Evolutionary conservation across 1,140 invertebrate species (phyloP).

Genomic region (Sarcophaga bullata): DNA sequence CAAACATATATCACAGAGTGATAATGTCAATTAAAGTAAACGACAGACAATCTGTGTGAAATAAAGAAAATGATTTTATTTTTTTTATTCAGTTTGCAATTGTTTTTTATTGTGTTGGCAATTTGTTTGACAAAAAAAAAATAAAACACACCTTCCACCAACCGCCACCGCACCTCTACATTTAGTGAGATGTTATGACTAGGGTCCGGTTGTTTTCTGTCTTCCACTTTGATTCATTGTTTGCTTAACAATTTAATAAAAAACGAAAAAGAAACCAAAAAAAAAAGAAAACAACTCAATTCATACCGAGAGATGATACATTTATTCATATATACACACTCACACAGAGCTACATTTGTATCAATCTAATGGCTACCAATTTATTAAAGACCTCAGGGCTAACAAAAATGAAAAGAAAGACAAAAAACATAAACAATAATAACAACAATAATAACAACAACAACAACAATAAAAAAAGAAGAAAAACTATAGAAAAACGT

Average conservation of each 20-base stretch:
- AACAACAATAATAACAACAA: no score
- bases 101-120: no score
- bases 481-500: background rate
- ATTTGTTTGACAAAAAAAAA: background rate
- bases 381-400: slow-evolving; percentile 13
- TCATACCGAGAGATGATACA: background rate
- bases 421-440: background rate
- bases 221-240: background rate
- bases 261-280: no score
- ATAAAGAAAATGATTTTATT: no score
- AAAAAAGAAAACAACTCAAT: background rate
- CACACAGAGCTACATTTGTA: background rate
- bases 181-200: no score
- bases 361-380: slow-evolving; percentile 18
- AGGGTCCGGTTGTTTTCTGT: background rate
- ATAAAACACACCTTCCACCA: background rate
- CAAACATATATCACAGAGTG: background rate
- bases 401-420: background rate
- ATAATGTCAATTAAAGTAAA: background rate
- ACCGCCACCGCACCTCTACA: no score
- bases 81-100: no score
- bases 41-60: slow-evolving; percentile 1
- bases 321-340: background rate
- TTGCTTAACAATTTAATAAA: background rate
- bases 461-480: background rate